These are phyloP conservation scores for Empidonax traillii DNA, from an alignment of 2,113 vertebrate species.

Conservation along the genomic window DNA sequence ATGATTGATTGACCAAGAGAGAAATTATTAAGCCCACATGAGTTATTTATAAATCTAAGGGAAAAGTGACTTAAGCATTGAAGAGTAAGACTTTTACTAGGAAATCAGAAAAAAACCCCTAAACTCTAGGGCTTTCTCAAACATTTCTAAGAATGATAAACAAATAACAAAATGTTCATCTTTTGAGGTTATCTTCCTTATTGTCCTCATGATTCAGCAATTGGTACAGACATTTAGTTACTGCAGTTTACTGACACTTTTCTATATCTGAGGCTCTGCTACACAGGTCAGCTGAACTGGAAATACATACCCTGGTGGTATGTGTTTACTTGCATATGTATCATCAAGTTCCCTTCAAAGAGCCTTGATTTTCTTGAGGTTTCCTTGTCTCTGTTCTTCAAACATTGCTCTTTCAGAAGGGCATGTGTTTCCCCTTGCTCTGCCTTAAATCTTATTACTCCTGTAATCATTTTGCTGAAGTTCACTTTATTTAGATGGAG, in stretches of 20 bases:
- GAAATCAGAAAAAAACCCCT: neutral
- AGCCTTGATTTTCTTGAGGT: neutral
- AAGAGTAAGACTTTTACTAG: neutral
- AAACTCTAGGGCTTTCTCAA: neutral
- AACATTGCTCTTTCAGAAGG: neutral
- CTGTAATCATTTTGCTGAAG: neutral
- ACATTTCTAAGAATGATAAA: neutral
- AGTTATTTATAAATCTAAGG: neutral
- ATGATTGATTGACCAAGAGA: neutral
- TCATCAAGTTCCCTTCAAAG: neutral
- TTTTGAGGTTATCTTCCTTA: neutral
- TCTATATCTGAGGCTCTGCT: neutral
- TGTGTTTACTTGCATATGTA: neutral
- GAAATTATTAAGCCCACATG: neutral
- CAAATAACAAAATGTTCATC: neutral
- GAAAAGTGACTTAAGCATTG: neutral
- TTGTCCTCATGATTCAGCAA: neutral
- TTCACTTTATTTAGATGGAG: neutral
- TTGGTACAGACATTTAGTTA: neutral
- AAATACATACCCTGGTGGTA: neutral
- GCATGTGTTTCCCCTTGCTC: neutral
- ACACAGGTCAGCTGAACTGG: neutral
- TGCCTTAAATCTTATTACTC: neutral
- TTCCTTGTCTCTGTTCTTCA: neutral
- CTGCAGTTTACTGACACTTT: neutral